Base-by-base conservation (phyloP, 2,797 vertebrate species). In the Lithobates sylvaticus region DNA sequence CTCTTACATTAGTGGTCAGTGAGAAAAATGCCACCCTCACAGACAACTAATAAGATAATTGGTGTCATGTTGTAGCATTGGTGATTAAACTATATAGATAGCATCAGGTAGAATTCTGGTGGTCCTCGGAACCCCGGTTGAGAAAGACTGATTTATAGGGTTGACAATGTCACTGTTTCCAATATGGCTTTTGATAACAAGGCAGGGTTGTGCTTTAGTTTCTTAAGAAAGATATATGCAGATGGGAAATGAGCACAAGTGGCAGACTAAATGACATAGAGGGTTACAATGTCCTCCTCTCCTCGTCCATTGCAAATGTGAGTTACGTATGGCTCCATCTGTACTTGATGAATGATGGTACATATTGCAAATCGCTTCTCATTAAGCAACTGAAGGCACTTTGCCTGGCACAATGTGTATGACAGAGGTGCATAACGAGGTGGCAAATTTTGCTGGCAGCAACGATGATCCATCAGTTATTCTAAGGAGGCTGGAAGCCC, bases 401-500 rank as follows among this genome's bases (percentile, higher is more conserved):
- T 93, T 90, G 88, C 92, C 93, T 95, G 94, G 93, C 92, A 81
- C 79, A 91, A 78, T 91, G 93, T 92, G 93, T 91, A 93, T 91
- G 78, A 81, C 78, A 71, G 68, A 69, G 78, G 68, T 58, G 78
- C 70, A 81, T 71, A 81, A 72, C 70, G 68, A 81, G 78, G 78
- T 81, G 78, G 78, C 61, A 81, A 47, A 61, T 72, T 82, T 83
- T 73, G 58, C 65, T 90, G 88, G 91, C 89, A 89, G 67, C 54
- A 29, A 58, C 73, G 39, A 64, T 13, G 44, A 74, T 71, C 70
- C 50, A 70, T 72, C 81, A 75, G 67, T 81, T 36, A 90, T 94
- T 95, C 94, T 94, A 94, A 94, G 91, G 90, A 83, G 88, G 88
- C 92, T 93, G 92, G 94, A 95, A 93, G 94, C 94, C 92, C 94